These are phyloP conservation scores for Onchidella celtica DNA, from an alignment of 2,888 invertebrate species.

Conservation along the genomic window DNA sequence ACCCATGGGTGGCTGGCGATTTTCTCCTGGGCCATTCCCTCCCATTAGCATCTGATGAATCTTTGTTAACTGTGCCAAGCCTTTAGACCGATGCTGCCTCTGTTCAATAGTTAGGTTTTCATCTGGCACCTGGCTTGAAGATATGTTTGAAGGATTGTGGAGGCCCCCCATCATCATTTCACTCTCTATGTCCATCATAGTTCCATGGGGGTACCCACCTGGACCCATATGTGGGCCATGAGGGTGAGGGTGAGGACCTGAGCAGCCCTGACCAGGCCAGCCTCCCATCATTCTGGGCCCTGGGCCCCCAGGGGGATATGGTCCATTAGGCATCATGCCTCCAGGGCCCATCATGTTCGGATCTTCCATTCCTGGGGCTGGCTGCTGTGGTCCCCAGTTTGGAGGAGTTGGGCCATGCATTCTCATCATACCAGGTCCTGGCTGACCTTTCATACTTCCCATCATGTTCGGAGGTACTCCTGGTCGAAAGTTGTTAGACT, in stretches of 20 bases:
- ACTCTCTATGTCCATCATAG: slow-evolving; percentile 47
- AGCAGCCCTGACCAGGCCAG: slow-evolving; percentile 40
- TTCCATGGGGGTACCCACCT: slow-evolving; percentile 26
- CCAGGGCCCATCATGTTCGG: slow-evolving; percentile 58
- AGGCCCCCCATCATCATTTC: slow-evolving; percentile 20
- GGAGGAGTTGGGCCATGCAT: slow-evolving; percentile 28
- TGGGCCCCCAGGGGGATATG: slow-evolving; percentile 54
- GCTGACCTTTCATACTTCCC: slow-evolving; percentile 64
- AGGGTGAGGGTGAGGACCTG: slow-evolving; percentile 4
- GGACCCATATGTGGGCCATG: slow-evolving; percentile 45
- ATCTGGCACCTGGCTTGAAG: slow-evolving; percentile 79
- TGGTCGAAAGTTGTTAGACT: slow-evolving; percentile 22
- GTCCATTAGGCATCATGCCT: slow-evolving; percentile 49
- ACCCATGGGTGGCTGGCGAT: slow-evolving; percentile 57
- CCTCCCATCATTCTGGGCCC: slow-evolving; percentile 58
- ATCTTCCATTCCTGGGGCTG: slow-evolving; percentile 37
- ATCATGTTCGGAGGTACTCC: slow-evolving; percentile 5
- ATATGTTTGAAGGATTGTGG: slow-evolving; percentile 62
- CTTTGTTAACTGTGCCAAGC: slow-evolving; percentile 93
- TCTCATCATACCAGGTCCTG: slow-evolving; percentile 51
- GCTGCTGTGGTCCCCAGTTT: slow-evolving; percentile 51
- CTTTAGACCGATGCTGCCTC: slow-evolving; percentile 94
- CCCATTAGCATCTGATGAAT: slow-evolving; percentile 82
- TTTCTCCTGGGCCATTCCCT: slow-evolving; percentile 47
- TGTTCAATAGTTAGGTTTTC: slow-evolving; percentile 98